Percentiles rank a stretch among this genome's conserved stretches.
phyloP scores from a whole-genome alignment of 2,113 vertebrate genomes.

The Ia io region DNA sequence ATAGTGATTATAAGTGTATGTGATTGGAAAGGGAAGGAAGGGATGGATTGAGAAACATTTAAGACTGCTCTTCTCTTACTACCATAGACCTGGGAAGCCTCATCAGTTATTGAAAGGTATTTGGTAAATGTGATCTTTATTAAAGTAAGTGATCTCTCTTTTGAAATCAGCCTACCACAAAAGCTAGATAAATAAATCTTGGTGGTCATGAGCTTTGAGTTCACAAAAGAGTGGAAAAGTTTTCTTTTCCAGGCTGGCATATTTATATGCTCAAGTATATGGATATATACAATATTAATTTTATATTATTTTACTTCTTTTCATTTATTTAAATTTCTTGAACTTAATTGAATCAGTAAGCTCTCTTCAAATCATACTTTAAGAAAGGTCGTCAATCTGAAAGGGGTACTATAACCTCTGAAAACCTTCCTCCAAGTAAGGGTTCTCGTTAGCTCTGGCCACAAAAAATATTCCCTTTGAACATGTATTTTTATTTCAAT shows the following conservation, averaged over 20 bases:
- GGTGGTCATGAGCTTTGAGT: not conserved
- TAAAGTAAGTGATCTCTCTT: slow-evolving; percentile 2
- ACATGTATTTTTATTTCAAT: slow-evolving; percentile 35
- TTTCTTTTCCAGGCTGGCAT: not conserved
- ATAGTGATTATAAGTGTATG: not conserved
- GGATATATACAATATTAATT: not conserved
- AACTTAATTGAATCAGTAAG: not conserved
- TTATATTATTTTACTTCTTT: not conserved
- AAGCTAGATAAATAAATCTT: not conserved
- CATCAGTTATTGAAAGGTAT: not conserved
- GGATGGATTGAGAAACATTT: not conserved
- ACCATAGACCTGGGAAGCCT: not conserved
- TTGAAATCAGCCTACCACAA: not conserved
- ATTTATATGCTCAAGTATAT: not conserved
- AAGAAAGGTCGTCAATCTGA: not conserved
- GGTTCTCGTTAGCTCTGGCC: not conserved
- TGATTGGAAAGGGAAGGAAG: not conserved
- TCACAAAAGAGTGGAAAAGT: not conserved
- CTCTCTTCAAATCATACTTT: not conserved
- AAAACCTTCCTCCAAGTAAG: not conserved
- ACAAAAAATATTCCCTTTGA: not conserved
- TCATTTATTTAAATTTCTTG: not conserved
- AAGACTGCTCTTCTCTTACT: not conserved
- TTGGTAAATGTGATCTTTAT: not conserved
- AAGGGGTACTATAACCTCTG: not conserved